Base-by-base conservation (phyloP, 2,113 vertebrate genomes). In the Megaceryle maxima region DNA sequence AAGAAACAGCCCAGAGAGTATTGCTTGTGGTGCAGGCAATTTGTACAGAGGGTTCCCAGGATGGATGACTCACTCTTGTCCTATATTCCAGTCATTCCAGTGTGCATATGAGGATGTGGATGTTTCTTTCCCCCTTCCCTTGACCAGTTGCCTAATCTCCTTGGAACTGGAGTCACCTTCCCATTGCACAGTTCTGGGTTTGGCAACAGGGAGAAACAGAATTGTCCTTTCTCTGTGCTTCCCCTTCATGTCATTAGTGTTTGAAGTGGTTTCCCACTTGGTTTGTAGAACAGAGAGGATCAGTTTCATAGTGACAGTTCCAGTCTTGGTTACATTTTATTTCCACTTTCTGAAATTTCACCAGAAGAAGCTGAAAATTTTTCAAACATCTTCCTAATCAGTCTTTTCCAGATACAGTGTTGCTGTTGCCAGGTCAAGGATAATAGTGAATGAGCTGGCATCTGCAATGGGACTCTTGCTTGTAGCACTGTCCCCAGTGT, bases 401-500 rank as follows among this genome's bases (percentile, higher is more conserved):
- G 41, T 41, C 25, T 94, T 46, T 78, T 59, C 20, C 10, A 74
- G 44, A 33, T 44, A 29, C 31, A 59, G 15, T 10, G 11, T 70
- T 69, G 56, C 66, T 72, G 43, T 24, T 70, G 51, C 35, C 46
- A 41, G 22, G 76, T 59, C 60, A 33, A 73, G 70, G 43, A 37
- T 1, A 21, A 37, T 5, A 62, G 44, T 18, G 50, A 60, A 60
- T 1, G 1, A 41, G 26, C 64, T 33, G 63, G 33, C 24, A 77
- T 20, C 56, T 44, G 67, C 67, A 55, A 37, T 5, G 39, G 28
- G 50, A 35, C 46, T 56, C 44, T 16, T 20, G 8, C 31, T 50
- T 19, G 39, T 1, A 0, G 29, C 2, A 1, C 43, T 55, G 21
- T 16, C 5, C 14, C 56, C 78, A 33, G 2, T 2, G 1, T 48